Evolutionary conservation across 2,113 vertebrate species (phyloP).

Genomic region (Centropus unirufus): DNA sequence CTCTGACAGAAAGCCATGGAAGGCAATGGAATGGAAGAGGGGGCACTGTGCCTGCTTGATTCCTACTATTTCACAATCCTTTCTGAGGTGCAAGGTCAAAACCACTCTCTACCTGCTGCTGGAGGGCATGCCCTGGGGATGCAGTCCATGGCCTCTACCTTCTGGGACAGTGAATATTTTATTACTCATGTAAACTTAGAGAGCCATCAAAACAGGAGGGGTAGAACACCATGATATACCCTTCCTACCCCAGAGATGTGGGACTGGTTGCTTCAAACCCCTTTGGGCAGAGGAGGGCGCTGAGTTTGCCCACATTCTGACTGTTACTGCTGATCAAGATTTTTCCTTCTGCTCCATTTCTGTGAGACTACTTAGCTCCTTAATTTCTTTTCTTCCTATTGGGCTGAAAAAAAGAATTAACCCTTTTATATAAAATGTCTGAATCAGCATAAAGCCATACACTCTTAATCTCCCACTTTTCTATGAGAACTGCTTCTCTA

Average conservation of each 20-base stretch:
- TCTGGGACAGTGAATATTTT: not conserved
- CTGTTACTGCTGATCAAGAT: not conserved
- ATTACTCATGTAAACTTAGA: not conserved
- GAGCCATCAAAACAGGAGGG: not conserved
- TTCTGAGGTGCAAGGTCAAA: not conserved
- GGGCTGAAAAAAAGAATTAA: not conserved
- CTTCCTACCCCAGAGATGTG: not conserved
- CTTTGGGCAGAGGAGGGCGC: not conserved
- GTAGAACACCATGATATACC: not conserved
- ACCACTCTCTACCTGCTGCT: not conserved
- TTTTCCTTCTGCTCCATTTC: not conserved
- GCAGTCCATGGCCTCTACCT: not conserved
- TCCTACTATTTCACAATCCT: not conserved
- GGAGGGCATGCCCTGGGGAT: not conserved
- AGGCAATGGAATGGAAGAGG: not conserved
- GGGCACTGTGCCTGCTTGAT: not conserved
- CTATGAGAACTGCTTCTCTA: not conserved
- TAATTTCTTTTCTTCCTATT: not conserved
- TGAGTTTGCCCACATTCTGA: not conserved
- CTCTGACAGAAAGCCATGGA: not conserved
- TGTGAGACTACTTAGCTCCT: not conserved
- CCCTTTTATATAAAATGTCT: not conserved
- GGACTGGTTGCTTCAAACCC: not conserved
- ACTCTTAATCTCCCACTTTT: not conserved
- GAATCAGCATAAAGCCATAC: not conserved